Conservation (phyloP, 2,888 invertebrate genomes). For the Vesta saturnalis region DNA sequence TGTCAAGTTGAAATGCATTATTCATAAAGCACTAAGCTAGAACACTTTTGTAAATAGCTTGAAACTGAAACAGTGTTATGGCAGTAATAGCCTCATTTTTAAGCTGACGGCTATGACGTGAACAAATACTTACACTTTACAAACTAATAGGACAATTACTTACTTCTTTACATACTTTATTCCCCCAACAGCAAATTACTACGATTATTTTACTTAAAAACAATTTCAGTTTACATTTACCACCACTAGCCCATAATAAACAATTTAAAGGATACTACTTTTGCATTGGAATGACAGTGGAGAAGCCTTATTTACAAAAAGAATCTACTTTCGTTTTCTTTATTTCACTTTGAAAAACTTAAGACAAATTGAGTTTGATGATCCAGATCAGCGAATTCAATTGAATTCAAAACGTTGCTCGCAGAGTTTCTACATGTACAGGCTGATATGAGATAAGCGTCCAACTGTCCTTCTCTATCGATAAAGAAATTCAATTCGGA, state of each 20-base stretch:
- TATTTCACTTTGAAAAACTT: constrained; percentile 16
- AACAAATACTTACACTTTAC: constrained; percentile 20
- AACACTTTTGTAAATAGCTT: constrained; percentile 8
- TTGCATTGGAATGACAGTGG: not conserved
- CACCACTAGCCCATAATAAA: not conserved
- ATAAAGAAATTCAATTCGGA: constrained; percentile 28
- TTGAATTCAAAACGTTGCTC: constrained; percentile 23
- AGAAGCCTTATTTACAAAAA: not conserved
- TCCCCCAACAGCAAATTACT: too few species aligned
- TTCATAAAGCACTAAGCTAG: not conserved
- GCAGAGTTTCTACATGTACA: constrained; percentile 18
- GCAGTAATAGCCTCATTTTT: constrained; percentile 19
- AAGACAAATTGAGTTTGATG: constrained; percentile 27
- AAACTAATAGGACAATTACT: constrained; percentile 20
- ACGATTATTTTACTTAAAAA: not conserved
- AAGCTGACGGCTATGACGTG: constrained; percentile 8
- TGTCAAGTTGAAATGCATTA: not conserved
- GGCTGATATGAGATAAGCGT: constrained; percentile 25
- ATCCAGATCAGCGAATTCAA: constrained; percentile 18
- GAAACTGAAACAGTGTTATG: constrained; percentile 6
- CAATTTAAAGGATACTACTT: not conserved
- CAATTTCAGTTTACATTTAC: not conserved
- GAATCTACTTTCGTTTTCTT: constrained; percentile 13
- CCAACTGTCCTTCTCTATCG: constrained; percentile 19
- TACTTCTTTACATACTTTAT: not conserved